Evolutionary conservation across 2,113 vertebrate genomes (phyloP).

Genomic region (Anguilla rostrata): DNA sequence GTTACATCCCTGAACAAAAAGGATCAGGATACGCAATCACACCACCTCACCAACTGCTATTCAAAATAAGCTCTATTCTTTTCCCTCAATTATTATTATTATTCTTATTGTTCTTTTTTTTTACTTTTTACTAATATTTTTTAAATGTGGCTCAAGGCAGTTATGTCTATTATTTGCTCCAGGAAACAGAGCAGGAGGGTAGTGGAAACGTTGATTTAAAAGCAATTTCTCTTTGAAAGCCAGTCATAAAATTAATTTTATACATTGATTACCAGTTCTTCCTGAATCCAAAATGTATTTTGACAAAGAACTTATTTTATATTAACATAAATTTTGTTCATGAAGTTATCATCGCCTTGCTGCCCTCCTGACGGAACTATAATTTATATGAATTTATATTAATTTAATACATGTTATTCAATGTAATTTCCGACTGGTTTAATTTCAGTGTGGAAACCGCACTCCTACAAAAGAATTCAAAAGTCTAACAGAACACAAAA

Average conservation of each 20-base stretch:
- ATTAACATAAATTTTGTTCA: neutral
- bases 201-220: neutral
- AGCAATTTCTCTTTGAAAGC: neutral
- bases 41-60: neutral
- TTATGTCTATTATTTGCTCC: too few relatives aligned
- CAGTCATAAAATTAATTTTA: neutral
- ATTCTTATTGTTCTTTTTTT: neutral
- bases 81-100: neutral
- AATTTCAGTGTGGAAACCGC: neutral
- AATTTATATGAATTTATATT: neutral
- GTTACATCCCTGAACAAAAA: neutral
- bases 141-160: too few relatives aligned
- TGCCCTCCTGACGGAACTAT: neutral
- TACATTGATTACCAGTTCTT: neutral
- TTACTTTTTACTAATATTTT: neutral
- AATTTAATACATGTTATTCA: neutral
- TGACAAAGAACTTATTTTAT: neutral
- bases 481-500: neutral
- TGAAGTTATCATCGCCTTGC: neutral
- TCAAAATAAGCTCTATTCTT: neutral
- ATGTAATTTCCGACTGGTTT: neutral
- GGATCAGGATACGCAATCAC: too few relatives aligned
- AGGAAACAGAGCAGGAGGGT: neutral
- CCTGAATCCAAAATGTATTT: neutral
- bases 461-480: neutral